Evolutionary conservation across 1,140 invertebrate genomes (phyloP), one percentile per base, ranked within the genome.

Genomic region (Eulimnadia texana): DNA sequence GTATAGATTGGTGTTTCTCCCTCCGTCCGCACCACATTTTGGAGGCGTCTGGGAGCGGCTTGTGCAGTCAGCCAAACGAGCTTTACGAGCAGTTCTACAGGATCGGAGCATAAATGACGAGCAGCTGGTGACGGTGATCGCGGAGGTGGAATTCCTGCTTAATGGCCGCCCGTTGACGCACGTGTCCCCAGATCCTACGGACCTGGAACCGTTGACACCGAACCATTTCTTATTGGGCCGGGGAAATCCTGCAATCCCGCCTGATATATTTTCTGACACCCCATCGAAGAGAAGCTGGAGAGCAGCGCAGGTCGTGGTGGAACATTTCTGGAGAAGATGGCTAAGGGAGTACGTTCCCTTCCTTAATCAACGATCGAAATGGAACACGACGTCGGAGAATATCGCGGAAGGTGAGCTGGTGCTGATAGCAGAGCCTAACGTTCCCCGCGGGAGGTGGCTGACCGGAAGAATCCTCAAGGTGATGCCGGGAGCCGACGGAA

Each of bases 31-130:
- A n/a, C 57, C 66, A 0, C 64, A 69, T 52, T 57, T 65, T 19
- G 66, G 63, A 19, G 68, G 69, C 2, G 49, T 54, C 2, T 70
- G 67, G n/a, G 68, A 70, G 58, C 23, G 67, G 27, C 3, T 64
- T 10, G 62, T 70, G n/a, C 29, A 63, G 16, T 33, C 25, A 13
- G 57, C 57, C 3, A 28, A 58, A 33, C 19, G 2, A 27, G 60
- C 29, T 3, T 27, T 61, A 10, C 10, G 52, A 49, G 24, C 29
- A 11, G 58, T 58, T 51, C 51, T 66, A 52, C 29, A 59, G 42
- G 55, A 49, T 19, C 19, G 23, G 10, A 13, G n/a, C 25, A 24
- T 63, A n/a, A 50, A 54, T 25, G 59, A 63, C 47, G 64, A 66
- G 29, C 50, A 59, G 23, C n/a, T 66, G 3, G 2, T 22, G 2